Evolutionary conservation across 2,113 vertebrate genomes (phyloP).

Genomic region (Hydrolagus affinis): DNA sequence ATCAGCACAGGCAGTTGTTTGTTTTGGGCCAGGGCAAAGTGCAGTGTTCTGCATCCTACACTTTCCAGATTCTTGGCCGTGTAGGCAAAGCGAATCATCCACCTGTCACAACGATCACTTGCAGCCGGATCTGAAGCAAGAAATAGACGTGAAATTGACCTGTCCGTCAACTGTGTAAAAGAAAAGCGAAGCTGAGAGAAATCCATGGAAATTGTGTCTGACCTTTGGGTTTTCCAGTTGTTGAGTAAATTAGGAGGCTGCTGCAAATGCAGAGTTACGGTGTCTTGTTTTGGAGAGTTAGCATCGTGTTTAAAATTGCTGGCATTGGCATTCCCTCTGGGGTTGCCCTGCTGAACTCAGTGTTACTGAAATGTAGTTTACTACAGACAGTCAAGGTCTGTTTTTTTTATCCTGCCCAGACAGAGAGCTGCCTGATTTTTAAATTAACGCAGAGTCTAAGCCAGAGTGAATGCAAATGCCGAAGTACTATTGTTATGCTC

Average conservation of each 20-base stretch:
- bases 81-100: too few species aligned
- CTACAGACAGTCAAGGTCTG: background rate
- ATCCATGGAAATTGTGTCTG: background rate
- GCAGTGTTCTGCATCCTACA: too few species aligned
- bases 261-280: background rate
- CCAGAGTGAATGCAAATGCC: background rate
- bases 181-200: background rate
- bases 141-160: too few species aligned
- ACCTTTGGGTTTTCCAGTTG: background rate
- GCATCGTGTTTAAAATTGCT: background rate
- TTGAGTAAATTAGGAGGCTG: background rate
- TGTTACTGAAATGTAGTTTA: background rate
- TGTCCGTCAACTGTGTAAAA: too few species aligned
- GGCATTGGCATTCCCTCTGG: background rate
- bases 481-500: background rate
- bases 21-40: too few species aligned
- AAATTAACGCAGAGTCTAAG: background rate
- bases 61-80: too few species aligned
- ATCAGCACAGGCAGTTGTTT: too few species aligned
- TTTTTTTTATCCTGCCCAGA: background rate
- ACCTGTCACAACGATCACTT: too few species aligned
- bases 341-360: background rate
- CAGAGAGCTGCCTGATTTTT: background rate
- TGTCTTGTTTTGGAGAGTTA: background rate
- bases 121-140: too few species aligned